Evolutionary conservation across 1,140 invertebrate genomes (phyloP).

Genomic region (Drosophila varians): DNA sequence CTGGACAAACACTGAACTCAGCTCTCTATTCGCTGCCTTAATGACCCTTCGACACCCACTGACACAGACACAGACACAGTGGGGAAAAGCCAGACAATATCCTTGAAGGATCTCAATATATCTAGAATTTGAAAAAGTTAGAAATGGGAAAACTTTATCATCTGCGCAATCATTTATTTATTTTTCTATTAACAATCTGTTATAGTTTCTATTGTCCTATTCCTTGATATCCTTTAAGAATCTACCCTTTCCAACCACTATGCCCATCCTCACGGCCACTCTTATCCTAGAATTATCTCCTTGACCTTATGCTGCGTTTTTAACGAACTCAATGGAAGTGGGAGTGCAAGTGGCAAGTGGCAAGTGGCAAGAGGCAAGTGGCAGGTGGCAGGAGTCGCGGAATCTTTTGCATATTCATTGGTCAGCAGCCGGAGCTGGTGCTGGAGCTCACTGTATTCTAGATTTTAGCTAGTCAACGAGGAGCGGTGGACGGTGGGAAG

Average conservation of each 20-base stretch:
- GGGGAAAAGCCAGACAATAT: not conserved
- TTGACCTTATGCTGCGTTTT: slow-evolving; percentile 65
- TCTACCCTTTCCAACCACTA: not conserved
- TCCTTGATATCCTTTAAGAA: not conserved
- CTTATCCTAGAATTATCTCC: slow-evolving; percentile 16
- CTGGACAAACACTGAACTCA: slow-evolving; percentile 48
- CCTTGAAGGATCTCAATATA: not conserved
- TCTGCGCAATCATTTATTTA: too few species aligned
- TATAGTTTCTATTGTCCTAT: not conserved
- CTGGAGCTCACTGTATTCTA: not conserved
- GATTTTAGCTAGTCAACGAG: slow-evolving; percentile 4
- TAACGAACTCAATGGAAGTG: slow-evolving; percentile 59
- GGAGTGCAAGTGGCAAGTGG: slow-evolving; percentile 2
- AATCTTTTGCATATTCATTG: slow-evolving; percentile 76
- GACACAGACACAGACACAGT: slow-evolving; percentile 28
- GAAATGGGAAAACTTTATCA: not conserved
- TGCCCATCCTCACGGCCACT: not conserved
- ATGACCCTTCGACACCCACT: slow-evolving; percentile 56
- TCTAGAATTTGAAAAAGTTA: not conserved
- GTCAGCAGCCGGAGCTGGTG: slow-evolving; percentile 57
- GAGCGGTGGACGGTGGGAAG: not conserved
- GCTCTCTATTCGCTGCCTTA: slow-evolving; percentile 53
- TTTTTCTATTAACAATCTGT: too few species aligned
- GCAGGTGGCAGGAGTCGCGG: slow-evolving; percentile 14
- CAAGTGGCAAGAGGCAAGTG: slow-evolving; percentile 10